Evolutionary conservation across 2,888 invertebrate genomes (phyloP), one percentile per base, ranked within the genome.

Genomic region (Athalia cordata): DNA sequence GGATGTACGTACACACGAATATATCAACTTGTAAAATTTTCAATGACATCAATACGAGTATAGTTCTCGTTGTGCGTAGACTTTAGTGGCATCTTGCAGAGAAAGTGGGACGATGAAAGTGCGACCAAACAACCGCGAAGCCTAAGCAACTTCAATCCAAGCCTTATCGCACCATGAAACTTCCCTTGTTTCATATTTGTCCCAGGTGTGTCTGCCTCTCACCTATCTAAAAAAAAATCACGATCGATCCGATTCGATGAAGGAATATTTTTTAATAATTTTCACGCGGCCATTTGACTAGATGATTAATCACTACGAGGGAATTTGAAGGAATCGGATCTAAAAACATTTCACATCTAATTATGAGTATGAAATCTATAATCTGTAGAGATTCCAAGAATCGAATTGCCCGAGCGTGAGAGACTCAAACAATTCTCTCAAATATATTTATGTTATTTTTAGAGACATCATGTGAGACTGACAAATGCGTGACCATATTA

Each of bases 101-200:
- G 88, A 89, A 89, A 89, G 88, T 89, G 87, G 88, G 88, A 86
- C 88, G 87, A 88, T 87, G 88, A 89, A 89, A 89, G 88, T 89
- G 88, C 88, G 87, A 88, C 85, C 59, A 72, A 72, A 72, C 59
- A 72, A 72, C 72, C 8, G 7, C 45, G 59, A 47, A 72, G 72
- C 72, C 59, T 13, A 72, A 47, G 52, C 43, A 9, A 72, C 15
- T 5, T 45, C 47, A 13, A 59, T 15, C 15, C 9, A 64, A n/a
- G 45, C 64, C 66, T 49, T 66, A n/a, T 49, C 11, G 49, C 66
- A 66, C 49, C 13, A 72, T 43, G 47, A 72, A 72, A 72, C 57
- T 72, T 72, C 59, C n/a, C n/a, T 15, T 15, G 59, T 45, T 57
- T n/a, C 45, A 11, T 55, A 59, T 59, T 59, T 72, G n/a, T 47